Percentiles rank a stretch among this genome's conserved stretches.
phyloP scores from a whole-genome alignment of 2,113 vertebrate species.

The Tapirus terrestris region DNA sequence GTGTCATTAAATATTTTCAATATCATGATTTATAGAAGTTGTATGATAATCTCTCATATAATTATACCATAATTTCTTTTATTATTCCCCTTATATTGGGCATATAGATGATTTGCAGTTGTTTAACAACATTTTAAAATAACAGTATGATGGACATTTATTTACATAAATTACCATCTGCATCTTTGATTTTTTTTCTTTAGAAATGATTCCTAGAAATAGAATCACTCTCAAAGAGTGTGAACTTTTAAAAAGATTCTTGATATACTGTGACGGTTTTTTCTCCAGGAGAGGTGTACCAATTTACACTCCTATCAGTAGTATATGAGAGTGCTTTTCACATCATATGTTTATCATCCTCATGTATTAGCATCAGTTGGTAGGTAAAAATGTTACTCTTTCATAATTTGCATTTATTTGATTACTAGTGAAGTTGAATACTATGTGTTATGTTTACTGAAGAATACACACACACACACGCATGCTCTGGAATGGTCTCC shows the following conservation, averaged over 20 bases:
- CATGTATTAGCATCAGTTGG: not conserved
- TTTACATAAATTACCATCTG: not conserved
- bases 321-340: not conserved
- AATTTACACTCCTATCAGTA: not conserved
- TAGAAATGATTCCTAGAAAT: slow-evolving; percentile 24
- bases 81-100: not conserved
- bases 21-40: not conserved
- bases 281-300: not conserved
- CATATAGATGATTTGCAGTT: not conserved
- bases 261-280: not conserved
- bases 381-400: slow-evolving; percentile 28
- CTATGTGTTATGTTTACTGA: not conserved
- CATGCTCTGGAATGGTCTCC: not conserved
- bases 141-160: not conserved
- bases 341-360: not conserved
- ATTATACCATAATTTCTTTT: not conserved
- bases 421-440: not conserved
- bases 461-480: not conserved
- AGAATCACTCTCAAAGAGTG: not conserved
- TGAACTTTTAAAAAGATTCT: not conserved
- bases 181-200: not conserved
- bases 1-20: not conserved
- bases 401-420: slow-evolving; percentile 39
- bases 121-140: not conserved
- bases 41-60: not conserved